Conservation (phyloP, 1,140 invertebrate genomes). For the Trachelipus rathkii region DNA sequence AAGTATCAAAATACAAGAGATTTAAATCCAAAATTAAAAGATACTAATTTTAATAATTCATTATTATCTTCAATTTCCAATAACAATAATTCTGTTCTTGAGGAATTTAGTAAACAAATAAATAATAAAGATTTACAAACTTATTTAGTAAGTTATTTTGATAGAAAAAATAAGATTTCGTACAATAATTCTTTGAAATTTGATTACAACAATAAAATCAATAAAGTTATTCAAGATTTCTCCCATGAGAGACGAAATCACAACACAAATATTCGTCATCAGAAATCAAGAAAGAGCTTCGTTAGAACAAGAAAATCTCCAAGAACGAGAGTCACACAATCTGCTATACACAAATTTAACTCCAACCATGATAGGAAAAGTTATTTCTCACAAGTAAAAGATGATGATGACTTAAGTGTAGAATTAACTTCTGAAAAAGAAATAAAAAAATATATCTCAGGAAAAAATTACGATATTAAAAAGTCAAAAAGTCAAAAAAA, state of each 20-base stretch:
- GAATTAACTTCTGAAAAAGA: conserved; percentile 24
- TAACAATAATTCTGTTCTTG: too few species aligned
- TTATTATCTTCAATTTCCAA: too few species aligned
- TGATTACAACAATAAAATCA: neutral
- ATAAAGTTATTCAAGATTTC: neutral
- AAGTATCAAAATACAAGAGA: too few species aligned
- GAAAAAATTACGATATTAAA: conserved; percentile 32
- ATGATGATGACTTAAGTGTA: neutral
- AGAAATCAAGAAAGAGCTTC: conserved; percentile 37
- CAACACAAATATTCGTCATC: conserved; percentile 36
- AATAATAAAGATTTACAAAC: neutral
- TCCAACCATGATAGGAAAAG: conserved; percentile 10
- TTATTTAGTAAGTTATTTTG: neutral
- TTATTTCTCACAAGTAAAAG: conserved; percentile 4
- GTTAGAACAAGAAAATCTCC: conserved; percentile 40
- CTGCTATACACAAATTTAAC: neutral
- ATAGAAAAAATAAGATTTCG: neutral
- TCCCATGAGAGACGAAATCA: conserved; percentile 2
- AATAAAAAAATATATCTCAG: conserved; percentile 26
- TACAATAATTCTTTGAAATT: neutral
- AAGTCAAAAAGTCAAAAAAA: conserved; percentile 25
- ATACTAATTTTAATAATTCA: too few species aligned
- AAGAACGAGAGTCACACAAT: conserved; percentile 25
- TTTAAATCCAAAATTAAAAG: too few species aligned
- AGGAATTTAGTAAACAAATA: neutral